Conservation (phyloP, 1,140 invertebrate genomes). For the Pogonomyrmex californicus region DNA sequence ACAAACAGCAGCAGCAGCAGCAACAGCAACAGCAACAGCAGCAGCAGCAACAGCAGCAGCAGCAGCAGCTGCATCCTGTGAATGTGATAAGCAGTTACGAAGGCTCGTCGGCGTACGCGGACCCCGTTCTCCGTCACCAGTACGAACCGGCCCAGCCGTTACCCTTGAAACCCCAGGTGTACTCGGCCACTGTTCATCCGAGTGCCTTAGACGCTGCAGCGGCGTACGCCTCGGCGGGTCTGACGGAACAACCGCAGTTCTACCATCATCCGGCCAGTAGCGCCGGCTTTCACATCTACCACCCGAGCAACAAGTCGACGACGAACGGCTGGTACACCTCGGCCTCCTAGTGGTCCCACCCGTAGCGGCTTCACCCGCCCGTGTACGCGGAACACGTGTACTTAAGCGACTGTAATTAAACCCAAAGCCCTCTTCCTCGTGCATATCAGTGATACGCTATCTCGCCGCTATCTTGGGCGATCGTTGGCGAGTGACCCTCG, state of each 20-base stretch:
- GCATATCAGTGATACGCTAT: constrained; percentile 76
- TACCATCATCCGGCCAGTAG: constrained; percentile 91
- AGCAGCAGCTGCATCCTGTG: constrained; percentile 75
- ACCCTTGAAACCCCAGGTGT: constrained; percentile 96
- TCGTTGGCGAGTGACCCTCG: constrained; percentile 32
- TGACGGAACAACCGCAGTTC: constrained; percentile 93
- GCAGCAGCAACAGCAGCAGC: constrained; percentile 72
- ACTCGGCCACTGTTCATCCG: constrained; percentile 89
- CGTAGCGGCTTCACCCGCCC: constrained; percentile 7
- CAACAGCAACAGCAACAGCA: constrained; percentile 75
- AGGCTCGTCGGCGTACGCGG: constrained; percentile 82
- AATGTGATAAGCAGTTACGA: constrained; percentile 81
- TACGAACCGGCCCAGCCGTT: constrained; percentile 91
- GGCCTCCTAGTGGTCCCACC: constrained; percentile 83
- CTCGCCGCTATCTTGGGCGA: constrained; percentile 56
- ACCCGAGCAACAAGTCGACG: constrained; percentile 90
- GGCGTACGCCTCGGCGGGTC: constrained; percentile 86
- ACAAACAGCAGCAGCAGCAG: constrained; percentile 90
- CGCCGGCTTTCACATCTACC: constrained; percentile 96
- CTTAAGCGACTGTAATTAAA: constrained; percentile 80
- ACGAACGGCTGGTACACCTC: constrained; percentile 86
- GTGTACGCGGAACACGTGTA: constrained; percentile 77
- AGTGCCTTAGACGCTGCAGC: constrained; percentile 88
- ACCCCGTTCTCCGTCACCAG: constrained; percentile 88
- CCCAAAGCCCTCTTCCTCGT: constrained; percentile 70